Evolutionary conservation across 2,888 invertebrate species (phyloP).

Genomic region (Hymenopus coronatus): DNA sequence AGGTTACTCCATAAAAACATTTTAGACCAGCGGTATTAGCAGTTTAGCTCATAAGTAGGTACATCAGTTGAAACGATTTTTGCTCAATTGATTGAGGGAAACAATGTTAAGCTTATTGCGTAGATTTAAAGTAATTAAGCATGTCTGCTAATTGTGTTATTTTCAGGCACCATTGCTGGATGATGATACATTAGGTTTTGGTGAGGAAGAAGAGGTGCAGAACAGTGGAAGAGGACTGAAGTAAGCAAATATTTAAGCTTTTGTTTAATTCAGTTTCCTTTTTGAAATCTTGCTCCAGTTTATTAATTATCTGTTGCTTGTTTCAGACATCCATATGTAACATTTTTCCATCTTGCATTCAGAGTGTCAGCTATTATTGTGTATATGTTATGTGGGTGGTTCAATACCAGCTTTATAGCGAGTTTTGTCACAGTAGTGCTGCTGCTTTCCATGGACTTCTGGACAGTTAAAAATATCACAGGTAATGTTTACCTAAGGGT

Average conservation of each 20-base stretch:
- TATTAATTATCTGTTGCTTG: conserved; percentile 26
- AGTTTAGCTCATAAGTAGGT: no score
- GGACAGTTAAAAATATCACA: conserved; percentile 97
- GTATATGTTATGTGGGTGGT: conserved; percentile 88
- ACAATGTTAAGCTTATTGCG: background rate
- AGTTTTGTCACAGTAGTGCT: conserved; percentile 89
- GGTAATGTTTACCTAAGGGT: conserved; percentile 42
- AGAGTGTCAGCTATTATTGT: conserved; percentile 77
- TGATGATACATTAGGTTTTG: conserved; percentile 83
- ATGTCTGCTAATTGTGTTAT: conserved; percentile 33
- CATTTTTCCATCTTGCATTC: conserved; percentile 88
- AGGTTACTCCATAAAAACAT: no score
- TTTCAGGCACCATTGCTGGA: conserved; percentile 76
- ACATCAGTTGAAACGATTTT: no score
- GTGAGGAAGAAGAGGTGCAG: conserved; percentile 64
- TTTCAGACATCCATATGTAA: conserved; percentile 86
- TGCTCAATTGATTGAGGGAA: no score
- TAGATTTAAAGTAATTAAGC: conserved; percentile 20
- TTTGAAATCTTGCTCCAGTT: conserved; percentile 8
- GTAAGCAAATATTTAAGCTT: conserved; percentile 40
- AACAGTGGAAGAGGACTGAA: conserved; percentile 43
- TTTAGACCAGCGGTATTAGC: no score
- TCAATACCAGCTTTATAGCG: conserved; percentile 91
- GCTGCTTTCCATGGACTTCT: conserved; percentile 95
- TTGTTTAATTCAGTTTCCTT: background rate